Conservation (phyloP, 1,140 invertebrate genomes). For the Calliphora vicina region DNA sequence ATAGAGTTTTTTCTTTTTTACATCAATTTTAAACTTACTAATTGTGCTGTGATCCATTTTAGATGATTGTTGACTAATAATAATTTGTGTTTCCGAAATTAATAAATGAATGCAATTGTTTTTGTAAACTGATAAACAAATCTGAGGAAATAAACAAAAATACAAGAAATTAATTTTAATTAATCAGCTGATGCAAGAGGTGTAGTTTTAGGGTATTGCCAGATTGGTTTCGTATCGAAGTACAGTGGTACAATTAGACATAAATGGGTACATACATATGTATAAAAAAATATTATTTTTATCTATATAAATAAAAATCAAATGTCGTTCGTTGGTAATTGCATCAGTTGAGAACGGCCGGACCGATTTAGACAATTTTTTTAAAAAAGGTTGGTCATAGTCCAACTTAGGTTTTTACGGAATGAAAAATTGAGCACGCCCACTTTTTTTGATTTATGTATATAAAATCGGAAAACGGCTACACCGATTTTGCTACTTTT, state of each 20-base stretch:
- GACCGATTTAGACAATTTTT: no score
- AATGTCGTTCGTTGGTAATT: no score
- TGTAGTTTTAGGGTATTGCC: not conserved
- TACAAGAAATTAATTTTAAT: not conserved
- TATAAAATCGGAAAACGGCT: no score
- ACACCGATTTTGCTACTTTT: no score
- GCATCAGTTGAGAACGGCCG: no score
- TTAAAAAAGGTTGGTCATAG: no score
- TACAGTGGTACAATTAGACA: not conserved
- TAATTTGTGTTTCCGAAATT: not conserved
- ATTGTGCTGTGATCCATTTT: constrained; percentile 37
- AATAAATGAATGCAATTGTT: not conserved
- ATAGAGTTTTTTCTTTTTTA: not conserved
- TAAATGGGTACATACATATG: no score
- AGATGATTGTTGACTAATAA: not conserved
- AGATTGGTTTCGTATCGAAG: not conserved
- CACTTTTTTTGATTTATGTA: no score
- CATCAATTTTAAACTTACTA: constrained; percentile 31
- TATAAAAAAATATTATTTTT: no score
- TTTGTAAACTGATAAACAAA: not conserved
- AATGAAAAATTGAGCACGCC: no score
- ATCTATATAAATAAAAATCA: no score
- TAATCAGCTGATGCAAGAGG: not conserved
- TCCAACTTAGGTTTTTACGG: no score
- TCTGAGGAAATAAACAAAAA: not conserved